A percentile compares a stretch with the other conserved stretches of the same genome.
Evolutionary conservation across 2,113 vertebrate genomes (phyloP).

Genomic region (Callospermophilus lateralis): DNA sequence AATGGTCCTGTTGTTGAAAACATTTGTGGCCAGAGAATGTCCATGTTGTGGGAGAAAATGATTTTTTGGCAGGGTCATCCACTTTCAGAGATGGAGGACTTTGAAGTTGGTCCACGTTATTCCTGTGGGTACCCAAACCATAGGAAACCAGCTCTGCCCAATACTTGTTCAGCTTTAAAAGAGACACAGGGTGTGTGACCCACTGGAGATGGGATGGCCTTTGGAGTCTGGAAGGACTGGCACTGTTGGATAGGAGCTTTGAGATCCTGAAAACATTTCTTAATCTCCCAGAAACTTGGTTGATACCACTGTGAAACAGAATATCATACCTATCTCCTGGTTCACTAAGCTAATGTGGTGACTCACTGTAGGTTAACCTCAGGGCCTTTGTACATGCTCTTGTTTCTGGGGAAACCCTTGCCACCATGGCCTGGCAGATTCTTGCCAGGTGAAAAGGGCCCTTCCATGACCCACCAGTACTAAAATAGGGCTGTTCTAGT

Average conservation of each 20-base stretch:
- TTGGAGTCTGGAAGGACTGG: not conserved
- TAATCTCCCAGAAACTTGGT: not conserved
- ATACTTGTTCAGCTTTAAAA: not conserved
- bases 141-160: not conserved
- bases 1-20: not conserved
- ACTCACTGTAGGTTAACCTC: not conserved
- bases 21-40: not conserved
- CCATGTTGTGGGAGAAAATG: rapidly evolving
- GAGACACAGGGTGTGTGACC: not conserved
- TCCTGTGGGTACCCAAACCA: not conserved
- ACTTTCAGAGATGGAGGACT: not conserved
- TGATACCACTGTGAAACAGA: not conserved
- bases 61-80: not conserved
- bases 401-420: not conserved
- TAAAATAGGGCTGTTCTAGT: not conserved
- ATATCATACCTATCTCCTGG: not conserved
- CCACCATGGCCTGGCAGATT: not conserved
- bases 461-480: not conserved
- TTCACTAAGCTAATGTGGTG: not conserved
- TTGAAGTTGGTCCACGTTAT: not conserved
- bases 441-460: not conserved
- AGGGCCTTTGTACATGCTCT: not conserved
- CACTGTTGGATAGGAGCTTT: not conserved
- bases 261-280: not conserved
- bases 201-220: not conserved